Evolutionary conservation across 2,113 vertebrate genomes (phyloP).

Genomic region (Donacobius atricapilla): DNA sequence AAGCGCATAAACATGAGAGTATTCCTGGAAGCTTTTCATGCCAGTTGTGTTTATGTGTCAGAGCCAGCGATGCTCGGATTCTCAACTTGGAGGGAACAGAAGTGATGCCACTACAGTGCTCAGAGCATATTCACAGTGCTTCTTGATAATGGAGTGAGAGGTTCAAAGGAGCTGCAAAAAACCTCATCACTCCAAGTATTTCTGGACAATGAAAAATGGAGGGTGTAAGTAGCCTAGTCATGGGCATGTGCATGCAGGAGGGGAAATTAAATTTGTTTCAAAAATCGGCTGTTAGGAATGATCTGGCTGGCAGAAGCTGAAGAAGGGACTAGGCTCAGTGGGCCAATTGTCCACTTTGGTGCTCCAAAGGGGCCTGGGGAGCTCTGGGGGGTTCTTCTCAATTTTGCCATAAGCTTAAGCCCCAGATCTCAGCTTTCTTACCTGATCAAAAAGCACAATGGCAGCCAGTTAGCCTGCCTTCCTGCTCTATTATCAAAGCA

Average conservation of each 20-base stretch:
- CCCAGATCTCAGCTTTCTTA: background rate
- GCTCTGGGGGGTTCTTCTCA: background rate
- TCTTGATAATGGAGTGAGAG: background rate
- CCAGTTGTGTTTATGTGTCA: rapidly evolving
- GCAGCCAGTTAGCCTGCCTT: background rate
- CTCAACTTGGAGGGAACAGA: background rate
- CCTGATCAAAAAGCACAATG: background rate
- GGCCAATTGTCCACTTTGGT: background rate
- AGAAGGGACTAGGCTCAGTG: background rate
- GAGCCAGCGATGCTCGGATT: rapidly evolving
- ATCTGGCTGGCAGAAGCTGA: background rate
- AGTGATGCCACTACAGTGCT: rapidly evolving
- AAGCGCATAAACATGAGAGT: rapidly evolving
- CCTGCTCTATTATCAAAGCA: background rate
- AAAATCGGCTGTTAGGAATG: background rate
- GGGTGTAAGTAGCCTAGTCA: background rate
- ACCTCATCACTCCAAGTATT: background rate
- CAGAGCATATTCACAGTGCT: background rate
- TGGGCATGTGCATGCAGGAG: background rate
- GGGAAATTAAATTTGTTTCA: background rate
- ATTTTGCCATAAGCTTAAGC: background rate
- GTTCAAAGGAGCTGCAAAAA: background rate
- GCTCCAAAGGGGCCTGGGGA: background rate
- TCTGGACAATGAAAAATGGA: background rate
- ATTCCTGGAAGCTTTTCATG: background rate